These are phyloP conservation scores for Alca torda DNA, from an alignment of 2,797 vertebrate species.

Conservation along the genomic window DNA sequence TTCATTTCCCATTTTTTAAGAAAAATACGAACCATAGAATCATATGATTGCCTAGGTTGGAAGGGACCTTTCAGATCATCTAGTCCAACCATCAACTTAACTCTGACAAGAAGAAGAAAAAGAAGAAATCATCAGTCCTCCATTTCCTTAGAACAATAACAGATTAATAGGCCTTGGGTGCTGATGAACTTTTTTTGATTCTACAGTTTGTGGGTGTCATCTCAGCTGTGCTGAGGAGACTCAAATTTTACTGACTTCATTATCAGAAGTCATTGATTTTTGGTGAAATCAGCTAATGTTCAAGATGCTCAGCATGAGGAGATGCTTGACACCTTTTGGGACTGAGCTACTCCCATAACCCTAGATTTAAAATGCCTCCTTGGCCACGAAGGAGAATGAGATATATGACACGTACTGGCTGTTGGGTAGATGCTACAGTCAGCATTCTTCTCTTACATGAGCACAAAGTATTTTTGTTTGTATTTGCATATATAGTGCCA, in stretches of 20 bases:
- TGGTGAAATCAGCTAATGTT: background rate
- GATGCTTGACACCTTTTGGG: background rate
- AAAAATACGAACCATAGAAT: background rate
- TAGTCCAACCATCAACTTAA: no score
- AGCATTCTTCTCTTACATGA: background rate
- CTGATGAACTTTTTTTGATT: background rate
- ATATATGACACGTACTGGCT: accelerated
- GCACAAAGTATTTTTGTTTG: background rate
- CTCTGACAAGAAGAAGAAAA: no score
- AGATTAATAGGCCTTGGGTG: background rate
- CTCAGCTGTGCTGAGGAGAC: background rate
- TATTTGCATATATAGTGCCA: background rate
- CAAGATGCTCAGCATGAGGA: background rate
- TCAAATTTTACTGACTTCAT: background rate
- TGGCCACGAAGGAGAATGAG: background rate
- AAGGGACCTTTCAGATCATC: no score
- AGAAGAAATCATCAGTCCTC: background rate
- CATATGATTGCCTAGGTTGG: no score
- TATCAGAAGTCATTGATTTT: background rate
- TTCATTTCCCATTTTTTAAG: background rate
- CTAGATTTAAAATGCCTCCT: background rate
- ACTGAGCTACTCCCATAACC: background rate
- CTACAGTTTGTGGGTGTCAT: background rate
- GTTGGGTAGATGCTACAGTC: background rate
- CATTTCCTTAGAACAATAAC: background rate